A percentile compares a stretch with the other conserved stretches of the same genome.
phyloP scores from a whole-genome alignment of 1,140 invertebrate genomes.

The Lineus longissimus region DNA sequence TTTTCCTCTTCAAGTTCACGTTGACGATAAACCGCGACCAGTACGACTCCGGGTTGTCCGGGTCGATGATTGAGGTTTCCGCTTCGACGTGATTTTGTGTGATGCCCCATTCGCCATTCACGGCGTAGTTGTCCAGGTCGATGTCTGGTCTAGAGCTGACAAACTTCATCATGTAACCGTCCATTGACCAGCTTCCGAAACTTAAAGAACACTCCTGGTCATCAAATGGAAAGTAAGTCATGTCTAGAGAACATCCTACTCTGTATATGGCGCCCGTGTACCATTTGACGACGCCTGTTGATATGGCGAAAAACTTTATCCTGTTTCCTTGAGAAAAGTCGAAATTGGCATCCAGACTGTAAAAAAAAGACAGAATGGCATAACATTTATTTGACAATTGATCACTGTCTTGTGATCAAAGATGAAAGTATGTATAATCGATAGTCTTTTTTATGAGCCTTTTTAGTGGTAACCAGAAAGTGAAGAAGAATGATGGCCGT shows the following conservation, averaged over 20 bases:
- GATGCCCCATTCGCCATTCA: not conserved
- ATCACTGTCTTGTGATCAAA: no score
- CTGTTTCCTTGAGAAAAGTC: no score
- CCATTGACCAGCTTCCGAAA: not conserved
- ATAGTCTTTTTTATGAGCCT: no score
- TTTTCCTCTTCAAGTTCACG: not conserved
- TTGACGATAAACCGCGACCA: not conserved
- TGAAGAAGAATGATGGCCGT: no score
- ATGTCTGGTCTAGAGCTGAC: not conserved
- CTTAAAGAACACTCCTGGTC: not conserved
- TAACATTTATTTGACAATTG: no score
- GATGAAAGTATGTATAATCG: no score
- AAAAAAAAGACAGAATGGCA: no score
- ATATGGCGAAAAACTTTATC: no score
- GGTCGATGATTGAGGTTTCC: not conserved
- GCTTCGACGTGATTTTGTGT: not conserved
- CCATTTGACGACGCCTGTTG: not conserved
- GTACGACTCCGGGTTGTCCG: not conserved
- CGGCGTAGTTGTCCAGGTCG: not conserved
- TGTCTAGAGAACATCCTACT: not conserved
- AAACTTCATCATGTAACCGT: not conserved
- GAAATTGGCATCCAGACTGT: no score
- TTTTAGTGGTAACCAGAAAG: no score
- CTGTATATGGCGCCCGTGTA: not conserved
- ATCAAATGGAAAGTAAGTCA: slow-evolving; percentile 17